Base-by-base conservation (phyloP, 2,888 invertebrate genomes). In the Hirtodrosophila confusa region DNA sequence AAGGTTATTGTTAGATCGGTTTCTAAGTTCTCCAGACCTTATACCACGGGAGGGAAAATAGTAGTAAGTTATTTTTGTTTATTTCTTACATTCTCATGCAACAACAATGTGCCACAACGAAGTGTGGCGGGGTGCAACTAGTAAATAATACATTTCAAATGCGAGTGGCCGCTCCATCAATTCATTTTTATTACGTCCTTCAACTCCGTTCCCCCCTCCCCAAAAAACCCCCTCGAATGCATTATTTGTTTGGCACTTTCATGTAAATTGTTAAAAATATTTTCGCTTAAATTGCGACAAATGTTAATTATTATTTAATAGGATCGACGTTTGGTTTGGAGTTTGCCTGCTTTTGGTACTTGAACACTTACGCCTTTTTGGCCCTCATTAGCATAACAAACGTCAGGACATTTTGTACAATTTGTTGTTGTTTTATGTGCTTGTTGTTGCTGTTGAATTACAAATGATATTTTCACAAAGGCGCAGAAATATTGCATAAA, bases 401-500 rank as follows among this genome's bases (percentile, higher is more conserved):
- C 78, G 76, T 1, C 49, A 47, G 74, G 60, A 69, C 55, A 76
- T 55, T 75, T 67, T 47, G 49, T 39, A 17, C 36, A 9, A 27
- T 33, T 24, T 23, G n/a, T 17, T 17, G 17, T 17, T 17, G 17
- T 17, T 17, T 17, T 17, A 17, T 17, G 17, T 17, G 17, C 17
- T 17, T 17, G 29, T 23, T 50, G 40, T 63, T 66, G 78, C 63
- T 64, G 58, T 41, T 68, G 66, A 82, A 86, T 84, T 71, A 60
- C 83, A 82, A 82, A 82, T 82, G 78, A 69, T 78, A 78, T 82
- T 85, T 83, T 86, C 83, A 82, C 86, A 82, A 82, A 78, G 82
- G 82, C 83, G 78, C 80, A 80, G 79, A 73, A 82, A 82, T 84
- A 79, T 86, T 80, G 86, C 85, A 84, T 84, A 84, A 84, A 86